phyloP scores from a whole-genome alignment of 2,888 invertebrate species.

The Apamea sordens region DNA sequence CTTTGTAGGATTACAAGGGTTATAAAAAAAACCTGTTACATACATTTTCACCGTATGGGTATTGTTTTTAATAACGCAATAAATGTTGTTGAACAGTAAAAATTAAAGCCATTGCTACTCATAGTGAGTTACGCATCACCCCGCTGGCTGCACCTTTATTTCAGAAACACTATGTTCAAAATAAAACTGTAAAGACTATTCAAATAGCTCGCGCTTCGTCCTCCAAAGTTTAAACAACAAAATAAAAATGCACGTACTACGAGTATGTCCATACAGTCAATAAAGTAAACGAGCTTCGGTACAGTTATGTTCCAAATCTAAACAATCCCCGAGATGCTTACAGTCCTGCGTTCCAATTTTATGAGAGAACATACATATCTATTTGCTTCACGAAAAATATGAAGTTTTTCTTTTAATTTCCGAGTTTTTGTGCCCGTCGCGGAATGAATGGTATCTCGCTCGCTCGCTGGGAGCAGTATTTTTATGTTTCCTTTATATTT shows the following conservation, averaged over 20 bases:
- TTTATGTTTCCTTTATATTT: slow-evolving; percentile 54
- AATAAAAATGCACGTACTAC: slow-evolving; percentile 24
- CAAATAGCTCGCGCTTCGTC: slow-evolving; percentile 10
- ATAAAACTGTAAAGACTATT: slow-evolving; percentile 21
- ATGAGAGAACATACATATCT: slow-evolving; percentile 38
- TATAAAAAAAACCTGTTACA: too few relatives aligned
- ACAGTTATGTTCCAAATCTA: slow-evolving; percentile 29
- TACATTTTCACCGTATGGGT: too few relatives aligned
- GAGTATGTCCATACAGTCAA: background rate
- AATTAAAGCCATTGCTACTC: too few relatives aligned
- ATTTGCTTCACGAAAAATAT: slow-evolving; percentile 57
- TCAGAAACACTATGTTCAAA: slow-evolving; percentile 1
- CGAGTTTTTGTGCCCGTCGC: slow-evolving; percentile 51
- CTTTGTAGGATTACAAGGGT: background rate
- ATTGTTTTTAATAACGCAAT: too few relatives aligned
- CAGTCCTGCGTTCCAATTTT: slow-evolving; percentile 34
- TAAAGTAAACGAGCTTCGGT: background rate
- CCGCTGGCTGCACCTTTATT: background rate
- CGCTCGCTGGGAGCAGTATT: slow-evolving; percentile 31
- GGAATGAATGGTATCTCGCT: slow-evolving; percentile 46
- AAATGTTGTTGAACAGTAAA: too few relatives aligned
- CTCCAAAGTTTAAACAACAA: slow-evolving; percentile 34
- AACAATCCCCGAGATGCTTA: slow-evolving; percentile 40
- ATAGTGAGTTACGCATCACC: too few relatives aligned
- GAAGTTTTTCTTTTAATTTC: slow-evolving; percentile 60